Percentiles rank a stretch among this genome's conserved stretches.
phyloP scores from a whole-genome alignment of 2,113 vertebrate genomes.

The Lophochroa leadbeateri region DNA sequence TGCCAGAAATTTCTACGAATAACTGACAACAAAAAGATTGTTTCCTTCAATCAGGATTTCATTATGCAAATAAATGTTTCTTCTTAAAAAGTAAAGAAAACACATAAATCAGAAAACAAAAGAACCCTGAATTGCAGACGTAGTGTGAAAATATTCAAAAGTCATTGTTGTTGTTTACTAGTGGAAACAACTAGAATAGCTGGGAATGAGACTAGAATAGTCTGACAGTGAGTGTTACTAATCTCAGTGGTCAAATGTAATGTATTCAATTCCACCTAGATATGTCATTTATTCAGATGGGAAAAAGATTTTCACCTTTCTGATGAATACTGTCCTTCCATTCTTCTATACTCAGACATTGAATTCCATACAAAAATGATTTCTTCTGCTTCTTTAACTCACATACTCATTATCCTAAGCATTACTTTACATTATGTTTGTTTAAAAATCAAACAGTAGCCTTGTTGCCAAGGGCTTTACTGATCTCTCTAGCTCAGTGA shows the following conservation, averaged over 20 bases:
- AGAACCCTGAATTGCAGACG: not conserved
- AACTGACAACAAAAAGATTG: rapidly evolving
- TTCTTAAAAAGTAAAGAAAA: not conserved
- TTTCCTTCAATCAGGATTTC: not conserved
- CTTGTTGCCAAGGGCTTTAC: not conserved
- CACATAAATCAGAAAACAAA: not conserved
- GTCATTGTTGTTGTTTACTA: not conserved
- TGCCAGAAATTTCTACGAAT: not conserved
- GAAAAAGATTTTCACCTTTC: not conserved
- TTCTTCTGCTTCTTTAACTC: not conserved
- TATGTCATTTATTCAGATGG: not conserved
- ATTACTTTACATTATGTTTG: not conserved
- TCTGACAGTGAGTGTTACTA: not conserved
- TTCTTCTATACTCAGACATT: not conserved
- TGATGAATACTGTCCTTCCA: not conserved
- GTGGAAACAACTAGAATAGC: not conserved
- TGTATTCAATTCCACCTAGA: not conserved
- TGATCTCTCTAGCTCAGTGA: conserved; percentile 29
- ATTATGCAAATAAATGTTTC: not conserved
- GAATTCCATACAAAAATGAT: not conserved
- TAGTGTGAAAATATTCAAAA: not conserved
- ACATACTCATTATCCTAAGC: not conserved
- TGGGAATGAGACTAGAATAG: not conserved
- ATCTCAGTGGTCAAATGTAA: not conserved
- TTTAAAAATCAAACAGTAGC: not conserved